Conservation (phyloP, 2,888 invertebrate genomes). For the Cylindroiulus punctatus region DNA sequence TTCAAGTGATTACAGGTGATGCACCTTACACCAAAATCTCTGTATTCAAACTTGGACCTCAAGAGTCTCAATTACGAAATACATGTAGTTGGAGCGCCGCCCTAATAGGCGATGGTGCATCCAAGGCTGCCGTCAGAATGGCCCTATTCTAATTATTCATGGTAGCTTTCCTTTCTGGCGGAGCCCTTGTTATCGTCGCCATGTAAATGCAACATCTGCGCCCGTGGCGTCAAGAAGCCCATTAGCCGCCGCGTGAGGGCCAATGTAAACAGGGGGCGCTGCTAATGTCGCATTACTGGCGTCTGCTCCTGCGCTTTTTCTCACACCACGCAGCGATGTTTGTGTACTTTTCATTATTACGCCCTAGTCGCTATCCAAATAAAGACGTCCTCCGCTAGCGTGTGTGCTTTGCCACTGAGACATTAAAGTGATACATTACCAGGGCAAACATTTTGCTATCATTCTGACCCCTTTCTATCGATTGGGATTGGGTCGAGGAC, state of each 20-base stretch:
- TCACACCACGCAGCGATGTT: constrained; percentile 28
- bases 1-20: too few relatives aligned
- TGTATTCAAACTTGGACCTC: too few relatives aligned
- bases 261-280: constrained; percentile 38
- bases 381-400: background rate
- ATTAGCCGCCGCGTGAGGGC: background rate
- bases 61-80: too few relatives aligned
- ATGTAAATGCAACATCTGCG: constrained; percentile 37
- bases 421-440: constrained; percentile 33
- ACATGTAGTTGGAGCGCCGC: too few relatives aligned
- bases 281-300: constrained; percentile 37
- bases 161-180: background rate
- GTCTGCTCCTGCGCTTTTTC: constrained; percentile 30
- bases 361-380: constrained; percentile 29
- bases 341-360: constrained; percentile 42
- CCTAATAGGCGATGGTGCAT: too few relatives aligned
- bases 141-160: constrained; percentile 16
- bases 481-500: constrained; percentile 29
- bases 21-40: too few relatives aligned
- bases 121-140: background rate
- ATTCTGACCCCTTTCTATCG: constrained; percentile 29
- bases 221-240: constrained; percentile 42
- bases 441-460: constrained; percentile 24
- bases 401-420: constrained; percentile 38
- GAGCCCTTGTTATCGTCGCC: constrained; percentile 28